phyloP scores from a whole-genome alignment of 1,140 invertebrate species.

The Notospermus geniculatus region DNA sequence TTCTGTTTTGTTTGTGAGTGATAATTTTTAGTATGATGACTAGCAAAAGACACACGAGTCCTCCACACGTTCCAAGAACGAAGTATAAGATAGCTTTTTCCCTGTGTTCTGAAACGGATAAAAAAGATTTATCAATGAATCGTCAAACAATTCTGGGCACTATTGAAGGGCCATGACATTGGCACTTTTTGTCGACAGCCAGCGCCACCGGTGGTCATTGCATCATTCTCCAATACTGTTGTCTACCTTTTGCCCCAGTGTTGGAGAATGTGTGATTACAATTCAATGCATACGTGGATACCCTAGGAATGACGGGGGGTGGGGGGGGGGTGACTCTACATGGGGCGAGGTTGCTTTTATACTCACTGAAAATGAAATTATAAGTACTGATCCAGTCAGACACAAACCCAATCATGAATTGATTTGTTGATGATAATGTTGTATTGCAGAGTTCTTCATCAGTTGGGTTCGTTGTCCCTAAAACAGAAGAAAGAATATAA shows the following conservation, averaged over 20 bases:
- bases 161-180: too few relatives aligned
- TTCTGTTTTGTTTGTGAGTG: constrained; percentile 60
- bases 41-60: constrained; percentile 67
- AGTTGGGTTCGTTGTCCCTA: background rate
- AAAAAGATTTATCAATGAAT: constrained; percentile 27
- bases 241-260: too few relatives aligned
- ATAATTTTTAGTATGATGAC: constrained; percentile 67
- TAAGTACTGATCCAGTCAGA: constrained; percentile 66
- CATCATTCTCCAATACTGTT: too few relatives aligned
- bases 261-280: too few relatives aligned
- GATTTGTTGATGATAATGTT: background rate
- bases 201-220: too few relatives aligned
- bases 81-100: constrained; percentile 77
- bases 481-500: background rate
- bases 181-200: too few relatives aligned
- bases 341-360: too few relatives aligned
- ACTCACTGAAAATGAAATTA: constrained; percentile 62
- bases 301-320: too few relatives aligned
- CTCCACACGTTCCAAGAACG: constrained; percentile 67
- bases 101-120: constrained; percentile 66
- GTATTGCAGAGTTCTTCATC: background rate
- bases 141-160: too few relatives aligned
- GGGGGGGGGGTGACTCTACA: too few relatives aligned
- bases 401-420: constrained; percentile 61
- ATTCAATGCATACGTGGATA: too few relatives aligned